phyloP scores from a whole-genome alignment of 1,140 invertebrate genomes.

The Halesus radiatus region DNA sequence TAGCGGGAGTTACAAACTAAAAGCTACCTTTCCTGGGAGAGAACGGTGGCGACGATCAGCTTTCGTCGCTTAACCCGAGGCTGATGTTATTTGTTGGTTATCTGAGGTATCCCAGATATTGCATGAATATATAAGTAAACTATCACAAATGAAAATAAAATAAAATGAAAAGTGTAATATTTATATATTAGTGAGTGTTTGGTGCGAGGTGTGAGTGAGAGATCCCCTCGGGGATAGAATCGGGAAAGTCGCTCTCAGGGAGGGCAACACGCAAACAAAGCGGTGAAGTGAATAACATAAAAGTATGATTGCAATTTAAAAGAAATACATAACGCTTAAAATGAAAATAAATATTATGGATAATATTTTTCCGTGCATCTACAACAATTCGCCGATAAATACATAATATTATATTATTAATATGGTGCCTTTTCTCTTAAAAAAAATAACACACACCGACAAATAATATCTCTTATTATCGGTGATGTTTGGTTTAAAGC shows the following conservation, averaged over 20 bases:
- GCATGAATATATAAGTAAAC: not conserved
- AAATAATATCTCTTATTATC: too few relatives aligned
- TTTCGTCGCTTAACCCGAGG: not conserved
- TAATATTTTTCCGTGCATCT: slow-evolving; percentile 38
- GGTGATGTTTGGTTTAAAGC: too few relatives aligned
- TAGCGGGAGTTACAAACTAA: not conserved
- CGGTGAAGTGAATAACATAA: slow-evolving; percentile 52
- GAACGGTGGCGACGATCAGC: not conserved
- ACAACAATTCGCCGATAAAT: slow-evolving; percentile 6
- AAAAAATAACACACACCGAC: not conserved
- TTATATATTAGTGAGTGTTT: slow-evolving; percentile 52
- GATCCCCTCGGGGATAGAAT: slow-evolving; percentile 50
- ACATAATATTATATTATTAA: not conserved
- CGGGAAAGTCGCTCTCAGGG: slow-evolving; percentile 56
- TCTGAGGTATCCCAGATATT: not conserved
- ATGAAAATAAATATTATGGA: slow-evolving; percentile 17
- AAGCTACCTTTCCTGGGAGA: slow-evolving; percentile 13
- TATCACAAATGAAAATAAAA: slow-evolving; percentile 13
- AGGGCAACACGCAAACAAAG: slow-evolving; percentile 49
- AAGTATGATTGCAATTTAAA: slow-evolving; percentile 50
- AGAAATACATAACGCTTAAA: slow-evolving; percentile 17
- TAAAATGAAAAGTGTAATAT: slow-evolving; percentile 42
- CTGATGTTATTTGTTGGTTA: slow-evolving; percentile 7
- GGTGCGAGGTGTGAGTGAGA: slow-evolving; percentile 55
- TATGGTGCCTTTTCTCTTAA: not conserved